Conservation (phyloP, 2,888 invertebrate genomes). For the Chymomyza amoena region DNA sequence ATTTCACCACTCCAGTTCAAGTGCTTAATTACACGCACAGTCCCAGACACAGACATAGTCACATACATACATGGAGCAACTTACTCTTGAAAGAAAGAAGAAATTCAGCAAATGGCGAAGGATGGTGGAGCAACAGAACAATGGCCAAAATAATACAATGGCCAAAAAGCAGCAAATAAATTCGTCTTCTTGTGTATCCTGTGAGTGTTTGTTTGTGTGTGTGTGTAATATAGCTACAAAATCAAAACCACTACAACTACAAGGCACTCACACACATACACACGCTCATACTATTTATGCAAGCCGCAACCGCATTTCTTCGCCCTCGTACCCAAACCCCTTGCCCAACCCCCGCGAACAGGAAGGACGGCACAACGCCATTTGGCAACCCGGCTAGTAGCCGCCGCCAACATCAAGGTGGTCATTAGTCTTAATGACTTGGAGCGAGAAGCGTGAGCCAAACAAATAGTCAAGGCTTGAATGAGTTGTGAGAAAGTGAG, state of each 20-base stretch:
- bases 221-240: slow-evolving; percentile 49
- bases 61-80: slow-evolving; percentile 1
- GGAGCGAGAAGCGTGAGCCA: slow-evolving; percentile 24
- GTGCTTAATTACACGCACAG: slow-evolving; percentile 62
- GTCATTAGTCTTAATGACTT: slow-evolving; percentile 74
- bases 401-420: slow-evolving; percentile 48
- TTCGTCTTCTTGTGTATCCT: slow-evolving; percentile 27
- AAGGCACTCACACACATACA: slow-evolving; percentile 1
- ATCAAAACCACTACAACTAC: slow-evolving; percentile 59
- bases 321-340: background rate
- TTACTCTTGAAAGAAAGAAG: background rate
- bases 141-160: slow-evolving; percentile 38
- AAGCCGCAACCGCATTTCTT: slow-evolving; percentile 31
- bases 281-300: slow-evolving; percentile 29
- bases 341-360: background rate
- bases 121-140: slow-evolving; percentile 20
- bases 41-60: slow-evolving; percentile 1
- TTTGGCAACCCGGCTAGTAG: background rate
- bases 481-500: slow-evolving; percentile 40
- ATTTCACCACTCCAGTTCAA: slow-evolving; percentile 68
- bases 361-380: background rate
- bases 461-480: slow-evolving; percentile 38
- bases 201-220: background rate
- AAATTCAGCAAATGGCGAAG: no score
- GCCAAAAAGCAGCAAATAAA: slow-evolving; percentile 33